Evolutionary conservation across 2,888 invertebrate species (phyloP).

Genomic region (Rhamnusium bicolor): DNA sequence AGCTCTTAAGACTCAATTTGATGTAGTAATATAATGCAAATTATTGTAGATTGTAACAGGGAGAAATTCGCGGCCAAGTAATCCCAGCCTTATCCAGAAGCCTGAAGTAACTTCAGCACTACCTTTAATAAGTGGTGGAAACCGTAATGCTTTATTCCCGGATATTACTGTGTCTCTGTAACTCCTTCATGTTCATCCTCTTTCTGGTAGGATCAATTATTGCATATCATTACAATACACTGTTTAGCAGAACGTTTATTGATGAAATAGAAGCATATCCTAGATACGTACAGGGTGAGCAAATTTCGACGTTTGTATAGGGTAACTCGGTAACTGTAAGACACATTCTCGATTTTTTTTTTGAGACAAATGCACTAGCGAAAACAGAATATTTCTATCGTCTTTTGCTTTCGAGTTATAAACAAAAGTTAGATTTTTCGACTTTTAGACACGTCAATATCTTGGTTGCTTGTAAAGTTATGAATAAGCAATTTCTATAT

Average conservation of each 20-base stretch:
- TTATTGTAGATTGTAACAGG: conserved; percentile 56
- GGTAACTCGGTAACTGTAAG: no score
- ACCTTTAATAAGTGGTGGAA: conserved; percentile 58
- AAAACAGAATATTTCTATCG: no score
- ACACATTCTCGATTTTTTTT: no score
- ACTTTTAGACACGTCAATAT: no score
- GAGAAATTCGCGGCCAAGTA: conserved; percentile 52
- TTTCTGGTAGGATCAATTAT: conserved; percentile 44
- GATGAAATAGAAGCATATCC: conserved; percentile 18
- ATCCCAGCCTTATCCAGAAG: conserved; percentile 26
- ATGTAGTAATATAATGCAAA: conserved; percentile 59
- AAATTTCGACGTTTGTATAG: no score
- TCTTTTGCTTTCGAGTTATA: no score
- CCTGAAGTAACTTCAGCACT: conserved; percentile 48
- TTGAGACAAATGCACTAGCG: no score
- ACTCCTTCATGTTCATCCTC: conserved; percentile 41
- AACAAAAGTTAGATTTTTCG: no score
- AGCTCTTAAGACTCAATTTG: conserved; percentile 54
- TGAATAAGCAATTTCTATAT: no score
- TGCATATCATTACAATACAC: conserved; percentile 51
- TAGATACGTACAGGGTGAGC: no score
- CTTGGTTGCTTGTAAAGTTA: no score
- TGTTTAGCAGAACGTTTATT: conserved; percentile 35
- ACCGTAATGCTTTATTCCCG: conserved; percentile 62
- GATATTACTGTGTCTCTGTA: conserved; percentile 58